Evolutionary conservation across 2,113 vertebrate genomes (phyloP), one percentile per base, ranked within the genome.

Genomic region (Notothenia coriiceps): DNA sequence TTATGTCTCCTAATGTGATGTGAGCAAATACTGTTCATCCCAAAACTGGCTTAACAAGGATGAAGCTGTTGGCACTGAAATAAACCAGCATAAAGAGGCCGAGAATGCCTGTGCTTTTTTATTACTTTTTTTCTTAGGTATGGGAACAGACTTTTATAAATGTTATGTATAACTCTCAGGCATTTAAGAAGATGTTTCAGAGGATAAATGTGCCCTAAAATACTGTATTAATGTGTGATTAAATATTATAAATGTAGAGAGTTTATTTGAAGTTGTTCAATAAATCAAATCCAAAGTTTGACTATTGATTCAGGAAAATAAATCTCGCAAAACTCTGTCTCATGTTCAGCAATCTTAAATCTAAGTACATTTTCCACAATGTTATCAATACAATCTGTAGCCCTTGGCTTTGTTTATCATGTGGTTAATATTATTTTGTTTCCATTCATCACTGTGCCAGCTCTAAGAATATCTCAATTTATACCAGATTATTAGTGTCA

Each of bases 1-100:
- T 91, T 70, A 89, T 83, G 86, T 86, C 70, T 69, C 70, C 70
- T 85, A 59, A 83, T 66, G 65, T 82, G 83, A 90, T 88, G 79
- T 84, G 74, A 84, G 88, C 76, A 77, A 79, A 84, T 56, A 84
- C 56, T 72, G 80, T 85, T 83, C 70, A 74, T 66, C 56, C 67
- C 47, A 55, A 77, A 80, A 56, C 61, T 75, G 70, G 35, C 62
- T 69, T 60, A 40, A 62, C 74, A 56, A 63, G 68, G 63, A 60
- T 43, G 35, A 75, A 64, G 64, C 69, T 59, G 60, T 43, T 69
- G 52, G 18, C 12, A 18, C 15, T 63, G 52, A 50, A 60, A 74
- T 73, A 35, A 62, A 71, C n/a, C 57, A 52, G 59, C 20, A 14
- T 50, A 10, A 33, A 12, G 11, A 74, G 35, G 17, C 46, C 70